Evolutionary conservation across 1,140 invertebrate species (phyloP), one percentile per base, ranked within the genome.

Genomic region (Streblospio benedicti): DNA sequence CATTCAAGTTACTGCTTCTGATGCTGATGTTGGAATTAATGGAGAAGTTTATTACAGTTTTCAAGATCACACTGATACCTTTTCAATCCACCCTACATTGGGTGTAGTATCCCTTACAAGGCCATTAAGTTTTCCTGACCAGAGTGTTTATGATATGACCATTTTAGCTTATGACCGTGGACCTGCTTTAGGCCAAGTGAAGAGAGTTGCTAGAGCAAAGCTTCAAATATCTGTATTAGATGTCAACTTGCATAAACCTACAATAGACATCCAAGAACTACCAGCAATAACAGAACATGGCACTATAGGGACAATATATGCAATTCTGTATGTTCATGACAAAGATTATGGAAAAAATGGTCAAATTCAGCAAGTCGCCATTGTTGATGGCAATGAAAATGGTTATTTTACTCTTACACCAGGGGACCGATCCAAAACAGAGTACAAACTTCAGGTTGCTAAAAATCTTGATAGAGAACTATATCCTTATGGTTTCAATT

Each of bases 41-140:
- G 91, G 91, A 1, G 91, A 97, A 79, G 91, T 97, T 65, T 97
- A 97, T 76, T 98, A 96, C 75, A 94, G 89, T 75, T 87, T 97
- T 65, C 80, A 83, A n/a, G 83, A 92, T 60, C 79, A 83, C 18
- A 91, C 86, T 4, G 85, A 90, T 64, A 84, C 87, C 62, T 96
- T 96, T 75, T 87, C 90, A 4, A 85, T 96, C 57, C 90, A 97
- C 79, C 91, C 93, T 12, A 90, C 91, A 30, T 90, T 85, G 14
- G 94, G 93, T 2, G 84, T 91, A 9, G 84, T 97, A 38, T 87
- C 88, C 2, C 81, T 94, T 5, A 90, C 90, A 1, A 83, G 89
- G 67, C 85, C 86, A 18, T 80, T 95, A 31, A 67, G 67, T 41
- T 72, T 63, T 50, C 55, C 61, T 9, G 61, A 65, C 6, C 61